These are phyloP conservation scores for Pogonomyrmex barbatus DNA, from an alignment of 1,140 invertebrate species.

Conservation along the genomic window DNA sequence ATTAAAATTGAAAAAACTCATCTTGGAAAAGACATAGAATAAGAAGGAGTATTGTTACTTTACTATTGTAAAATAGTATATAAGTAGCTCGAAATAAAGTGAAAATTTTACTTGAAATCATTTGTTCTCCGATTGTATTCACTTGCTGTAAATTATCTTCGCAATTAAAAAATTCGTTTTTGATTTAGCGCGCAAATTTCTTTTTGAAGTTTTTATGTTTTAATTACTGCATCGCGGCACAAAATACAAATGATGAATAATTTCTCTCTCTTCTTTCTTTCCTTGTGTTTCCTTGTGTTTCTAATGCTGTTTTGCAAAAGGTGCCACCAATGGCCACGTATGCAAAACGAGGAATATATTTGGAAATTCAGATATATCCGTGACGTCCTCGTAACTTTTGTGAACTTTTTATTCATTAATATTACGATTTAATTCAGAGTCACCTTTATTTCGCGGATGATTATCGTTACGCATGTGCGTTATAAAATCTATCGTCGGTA, in stretches of 20 bases:
- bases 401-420: neutral
- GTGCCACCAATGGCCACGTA: neutral
- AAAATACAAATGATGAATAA: neutral
- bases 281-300: neutral
- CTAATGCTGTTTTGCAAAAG: neutral
- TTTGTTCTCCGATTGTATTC: conserved; percentile 10
- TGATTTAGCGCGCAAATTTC: neutral
- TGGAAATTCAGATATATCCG: conserved; percentile 15
- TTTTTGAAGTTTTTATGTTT: neutral
- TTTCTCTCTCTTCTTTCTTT: conserved; percentile 25
- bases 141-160: neutral
- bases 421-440: conserved; percentile 17
- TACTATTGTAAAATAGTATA: neutral
- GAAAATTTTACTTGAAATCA: neutral
- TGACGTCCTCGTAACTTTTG: neutral
- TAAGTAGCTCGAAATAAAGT: neutral
- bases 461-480: conserved; percentile 19
- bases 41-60: neutral
- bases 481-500: neutral
- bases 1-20: conserved; percentile 1
- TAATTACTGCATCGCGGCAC: conserved; percentile 15
- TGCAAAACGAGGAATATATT: conserved; percentile 4
- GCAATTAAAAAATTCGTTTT: neutral
- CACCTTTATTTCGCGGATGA: conserved; percentile 12
- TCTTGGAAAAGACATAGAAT: neutral